Conservation (phyloP, 2,888 invertebrate species). For the Orthosia gothica region DNA sequence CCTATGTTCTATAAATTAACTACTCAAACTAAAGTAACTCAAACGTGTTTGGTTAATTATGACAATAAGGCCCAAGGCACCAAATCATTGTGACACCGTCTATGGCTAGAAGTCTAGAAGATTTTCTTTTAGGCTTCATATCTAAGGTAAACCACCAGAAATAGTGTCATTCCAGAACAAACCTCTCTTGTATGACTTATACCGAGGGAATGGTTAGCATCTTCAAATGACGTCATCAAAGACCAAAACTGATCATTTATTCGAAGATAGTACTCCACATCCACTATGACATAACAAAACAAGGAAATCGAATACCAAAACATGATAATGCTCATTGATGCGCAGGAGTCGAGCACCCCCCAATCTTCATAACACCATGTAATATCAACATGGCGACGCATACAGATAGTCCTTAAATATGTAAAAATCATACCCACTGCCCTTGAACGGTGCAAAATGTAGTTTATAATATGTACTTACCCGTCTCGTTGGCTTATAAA, state of each 20-base stretch:
- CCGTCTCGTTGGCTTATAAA: slow-evolving; percentile 51
- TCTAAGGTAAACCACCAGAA: background rate
- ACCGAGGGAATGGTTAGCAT: background rate
- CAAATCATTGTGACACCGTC: background rate
- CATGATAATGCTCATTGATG: slow-evolving; percentile 38
- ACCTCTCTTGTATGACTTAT: background rate
- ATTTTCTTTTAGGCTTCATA: background rate
- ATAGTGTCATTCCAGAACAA: background rate
- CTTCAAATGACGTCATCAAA: background rate
- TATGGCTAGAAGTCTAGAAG: background rate
- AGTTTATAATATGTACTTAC: slow-evolving; percentile 26
- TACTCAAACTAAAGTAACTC: background rate
- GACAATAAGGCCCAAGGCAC: background rate
- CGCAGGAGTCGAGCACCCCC: slow-evolving; percentile 39
- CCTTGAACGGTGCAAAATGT: slow-evolving; percentile 59
- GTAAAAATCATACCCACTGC: slow-evolving; percentile 9
- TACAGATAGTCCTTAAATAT: slow-evolving; percentile 52
- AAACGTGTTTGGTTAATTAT: slow-evolving; percentile 31
- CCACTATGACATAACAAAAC: slow-evolving; percentile 47
- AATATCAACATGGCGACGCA: slow-evolving; percentile 43
- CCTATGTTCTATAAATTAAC: background rate
- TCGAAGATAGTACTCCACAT: slow-evolving; percentile 36
- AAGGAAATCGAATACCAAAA: slow-evolving; percentile 45
- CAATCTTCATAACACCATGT: slow-evolving; percentile 58
- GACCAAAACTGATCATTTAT: slow-evolving; percentile 9